Percentiles rank a stretch among this genome's conserved stretches.
Evolutionary conservation across 2,113 vertebrate species (phyloP).

Genomic region (Saguinus midas): DNA sequence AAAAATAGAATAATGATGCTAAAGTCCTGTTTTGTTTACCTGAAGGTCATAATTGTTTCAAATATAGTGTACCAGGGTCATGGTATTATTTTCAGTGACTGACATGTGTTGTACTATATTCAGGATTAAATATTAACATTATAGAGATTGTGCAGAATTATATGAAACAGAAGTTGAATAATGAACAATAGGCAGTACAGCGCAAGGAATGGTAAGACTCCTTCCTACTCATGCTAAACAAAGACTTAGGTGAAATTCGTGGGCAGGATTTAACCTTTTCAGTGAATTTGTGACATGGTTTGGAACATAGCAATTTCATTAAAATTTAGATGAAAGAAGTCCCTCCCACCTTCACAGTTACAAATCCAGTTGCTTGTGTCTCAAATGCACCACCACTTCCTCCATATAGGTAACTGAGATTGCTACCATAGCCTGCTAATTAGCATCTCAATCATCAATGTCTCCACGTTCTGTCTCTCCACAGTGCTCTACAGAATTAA

Average conservation of each 20-base stretch:
- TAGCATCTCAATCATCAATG: not conserved
- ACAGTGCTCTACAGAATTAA: not conserved
- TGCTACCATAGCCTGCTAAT: not conserved
- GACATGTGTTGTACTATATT: not conserved
- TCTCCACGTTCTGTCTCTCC: not conserved
- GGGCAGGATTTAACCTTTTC: not conserved
- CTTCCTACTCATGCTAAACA: not conserved
- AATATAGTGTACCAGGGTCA: not conserved
- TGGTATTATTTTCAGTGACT: not conserved
- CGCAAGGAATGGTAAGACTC: rapidly evolving
- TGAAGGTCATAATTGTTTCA: not conserved
- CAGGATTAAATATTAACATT: not conserved
- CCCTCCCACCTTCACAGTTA: not conserved
- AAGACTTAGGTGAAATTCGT: not conserved
- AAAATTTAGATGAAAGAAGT: not conserved
- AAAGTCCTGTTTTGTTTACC: not conserved
- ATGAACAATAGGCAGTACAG: not conserved
- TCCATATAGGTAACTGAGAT: not conserved
- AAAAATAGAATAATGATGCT: not conserved
- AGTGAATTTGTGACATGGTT: not conserved
- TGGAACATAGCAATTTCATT: not conserved
- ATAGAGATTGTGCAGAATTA: not conserved
- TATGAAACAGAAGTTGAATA: not conserved
- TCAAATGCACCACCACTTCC: not conserved
- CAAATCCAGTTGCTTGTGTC: not conserved